Percentiles rank a stretch among this genome's conserved stretches.
Evolutionary conservation across 2,797 vertebrate species (phyloP).

Genomic region (Melanotaenia nigrans): DNA sequence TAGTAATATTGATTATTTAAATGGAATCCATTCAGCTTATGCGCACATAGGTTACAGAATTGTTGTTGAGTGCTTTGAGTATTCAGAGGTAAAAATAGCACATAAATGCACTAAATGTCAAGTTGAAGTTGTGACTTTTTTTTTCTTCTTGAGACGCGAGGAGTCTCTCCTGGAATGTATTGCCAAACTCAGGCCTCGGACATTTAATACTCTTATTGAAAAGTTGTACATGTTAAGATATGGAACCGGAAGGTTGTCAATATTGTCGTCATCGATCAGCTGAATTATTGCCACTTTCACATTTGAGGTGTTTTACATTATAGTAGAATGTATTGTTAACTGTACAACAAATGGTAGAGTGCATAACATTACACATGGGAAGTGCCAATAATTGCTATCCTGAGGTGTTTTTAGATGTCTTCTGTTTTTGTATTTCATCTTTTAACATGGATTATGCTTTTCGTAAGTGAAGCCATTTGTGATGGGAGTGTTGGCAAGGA

Average conservation of each 20-base stretch:
- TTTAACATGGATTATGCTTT: constrained; percentile 81
- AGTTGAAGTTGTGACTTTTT: constrained; percentile 81
- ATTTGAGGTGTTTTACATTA: constrained; percentile 82
- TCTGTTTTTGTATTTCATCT: constrained; percentile 85
- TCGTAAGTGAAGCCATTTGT: constrained; percentile 84
- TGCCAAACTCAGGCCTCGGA: constrained; percentile 87
- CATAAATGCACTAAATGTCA: constrained; percentile 88
- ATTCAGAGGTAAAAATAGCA: constrained; percentile 80
- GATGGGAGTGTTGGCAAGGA: constrained; percentile 87
- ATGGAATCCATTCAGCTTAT: constrained; percentile 77
- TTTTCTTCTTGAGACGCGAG: constrained; percentile 66
- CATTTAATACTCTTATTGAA: constrained; percentile 81
- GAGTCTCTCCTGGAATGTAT: constrained; percentile 86
- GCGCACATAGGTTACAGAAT: constrained; percentile 74
- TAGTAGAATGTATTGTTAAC: constrained; percentile 85
- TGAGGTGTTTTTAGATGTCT: constrained; percentile 79
- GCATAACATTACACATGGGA: constrained; percentile 83
- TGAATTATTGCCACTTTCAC: constrained; percentile 86
- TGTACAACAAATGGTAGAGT: constrained; percentile 82
- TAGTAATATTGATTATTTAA: constrained; percentile 56
- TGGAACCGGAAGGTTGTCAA: constrained; percentile 80
- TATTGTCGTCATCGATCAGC: constrained; percentile 72
- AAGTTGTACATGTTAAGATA: constrained; percentile 82
- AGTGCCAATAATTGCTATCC: constrained; percentile 86
- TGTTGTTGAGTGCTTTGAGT: constrained; percentile 71